Base-by-base conservation (phyloP, 1,140 invertebrate genomes). In the Neocloeon triangulifer region DNA sequence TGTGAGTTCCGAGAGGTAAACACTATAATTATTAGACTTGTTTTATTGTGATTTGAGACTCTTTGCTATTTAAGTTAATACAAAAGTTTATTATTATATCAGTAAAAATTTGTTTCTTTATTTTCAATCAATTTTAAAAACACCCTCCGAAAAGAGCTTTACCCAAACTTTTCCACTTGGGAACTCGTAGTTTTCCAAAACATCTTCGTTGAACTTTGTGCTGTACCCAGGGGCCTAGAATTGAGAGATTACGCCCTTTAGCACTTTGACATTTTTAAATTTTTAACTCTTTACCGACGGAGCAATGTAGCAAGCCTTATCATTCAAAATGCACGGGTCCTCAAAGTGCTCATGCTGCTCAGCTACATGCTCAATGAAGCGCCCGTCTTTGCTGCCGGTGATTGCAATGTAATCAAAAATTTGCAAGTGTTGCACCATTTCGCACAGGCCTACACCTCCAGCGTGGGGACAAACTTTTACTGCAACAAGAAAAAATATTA, bases 381-480 rank as follows among this genome's bases (percentile, higher is more conserved):
- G 58, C 25, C 67, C 65, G 17, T 80, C 61, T 36, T 58, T 66
- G 6, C 65, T 67, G 14, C 63, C 69, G 13, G 72, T 74, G 1
- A 88, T 47, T 30, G 60, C 59, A 9, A 80, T 60, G 53, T 69
- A 88, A 48, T 91, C 81, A 71, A 82, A 89, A 43, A 79, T 71
- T 54, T 86, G 77, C 12, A 89, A 56, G 55, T 92, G 85, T 43
- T 89, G 82, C 3, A 91, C 78, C 66, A 88, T 78, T 58, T 91
- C 85, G 49, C 84, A 91, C 1, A 91, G 59, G 6, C 84, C 85
- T 2, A 92, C 73, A 10, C 86, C 86, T 10, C 86, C 86, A 30
- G 81, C 84, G 56, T 92, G 86, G 0, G 86, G 85, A 51, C 82
- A 88, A 1, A 92, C 78, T 44, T 81, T 82, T 22, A 89, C 81